Conservation (phyloP, 2,888 invertebrate genomes). For the Papilio demoleus region DNA sequence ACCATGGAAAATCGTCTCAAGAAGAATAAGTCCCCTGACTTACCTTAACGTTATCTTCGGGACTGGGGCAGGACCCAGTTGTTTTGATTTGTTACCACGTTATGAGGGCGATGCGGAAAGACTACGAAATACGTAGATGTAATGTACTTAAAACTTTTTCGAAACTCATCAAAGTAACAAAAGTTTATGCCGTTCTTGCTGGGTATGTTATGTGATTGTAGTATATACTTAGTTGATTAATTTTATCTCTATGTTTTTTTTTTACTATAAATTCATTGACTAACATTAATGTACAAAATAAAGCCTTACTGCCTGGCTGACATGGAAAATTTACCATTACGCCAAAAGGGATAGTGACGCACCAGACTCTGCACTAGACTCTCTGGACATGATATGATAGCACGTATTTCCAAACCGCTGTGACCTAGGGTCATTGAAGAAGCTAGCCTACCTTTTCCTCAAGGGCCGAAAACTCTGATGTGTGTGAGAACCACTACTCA, state of each 20-base stretch:
- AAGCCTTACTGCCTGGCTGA: too few species aligned
- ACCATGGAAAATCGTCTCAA: conserved; percentile 49
- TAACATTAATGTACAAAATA: too few species aligned
- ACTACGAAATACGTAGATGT: conserved; percentile 32
- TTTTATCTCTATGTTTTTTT: background rate
- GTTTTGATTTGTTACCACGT: conserved; percentile 65
- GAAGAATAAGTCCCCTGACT: conserved; percentile 62
- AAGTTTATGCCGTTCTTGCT: background rate
- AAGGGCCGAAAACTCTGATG: too few species aligned
- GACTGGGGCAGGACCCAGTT: conserved; percentile 55
- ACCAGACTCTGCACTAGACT: too few species aligned
- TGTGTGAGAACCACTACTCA: too few species aligned
- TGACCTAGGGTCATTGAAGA: too few species aligned
- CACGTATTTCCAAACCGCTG: too few species aligned
- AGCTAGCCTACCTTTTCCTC: too few species aligned
- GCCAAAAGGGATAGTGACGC: too few species aligned
- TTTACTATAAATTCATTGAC: too few species aligned
- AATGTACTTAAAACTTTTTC: conserved; percentile 41
- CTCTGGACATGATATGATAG: too few species aligned
- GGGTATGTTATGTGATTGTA: background rate
- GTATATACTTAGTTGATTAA: background rate
- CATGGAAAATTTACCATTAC: too few species aligned
- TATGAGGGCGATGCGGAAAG: conserved; percentile 39
- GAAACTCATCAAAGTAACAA: conserved; percentile 33
- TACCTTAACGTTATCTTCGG: conserved; percentile 63